These are phyloP conservation scores for Pipistrellus pygmaeus DNA, from an alignment of 2,797 vertebrate genomes.

Conservation along the genomic window DNA sequence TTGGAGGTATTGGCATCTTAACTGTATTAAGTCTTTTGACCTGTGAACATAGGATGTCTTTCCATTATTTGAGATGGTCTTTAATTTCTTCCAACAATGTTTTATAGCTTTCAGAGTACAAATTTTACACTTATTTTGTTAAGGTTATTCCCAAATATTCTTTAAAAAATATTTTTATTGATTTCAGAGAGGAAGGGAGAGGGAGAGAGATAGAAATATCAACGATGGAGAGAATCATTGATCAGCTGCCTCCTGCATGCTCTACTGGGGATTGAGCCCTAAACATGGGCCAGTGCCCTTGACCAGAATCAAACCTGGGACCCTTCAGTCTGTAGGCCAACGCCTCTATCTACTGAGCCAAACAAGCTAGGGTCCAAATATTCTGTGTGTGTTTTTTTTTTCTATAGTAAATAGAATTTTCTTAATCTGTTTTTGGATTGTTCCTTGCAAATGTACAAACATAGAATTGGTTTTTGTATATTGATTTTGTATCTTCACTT, in stretches of 20 bases:
- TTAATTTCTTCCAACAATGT: neutral
- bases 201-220: too few species aligned
- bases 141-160: neutral
- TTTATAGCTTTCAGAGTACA: neutral
- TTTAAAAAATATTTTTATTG: too few species aligned
- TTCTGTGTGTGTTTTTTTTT: neutral
- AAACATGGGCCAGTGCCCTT: too few species aligned
- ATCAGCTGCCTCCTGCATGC: too few species aligned
- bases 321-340: too few species aligned
- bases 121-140: neutral
- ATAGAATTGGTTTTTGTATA: neutral
- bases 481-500: neutral
- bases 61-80: neutral
- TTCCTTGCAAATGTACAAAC: neutral
- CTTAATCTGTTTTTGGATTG: neutral
- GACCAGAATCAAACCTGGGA: too few species aligned
- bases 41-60: neutral
- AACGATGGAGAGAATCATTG: too few species aligned
- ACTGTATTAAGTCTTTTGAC: neutral
- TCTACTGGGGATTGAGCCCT: too few species aligned
- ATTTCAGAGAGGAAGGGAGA: too few species aligned
- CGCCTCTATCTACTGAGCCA: too few species aligned
- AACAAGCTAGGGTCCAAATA: neutral
- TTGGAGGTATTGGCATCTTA: neutral
- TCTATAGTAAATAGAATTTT: conserved; percentile 17